Evolutionary conservation across 2,797 vertebrate genomes (phyloP).

Genomic region (Sandelia bainsii): DNA sequence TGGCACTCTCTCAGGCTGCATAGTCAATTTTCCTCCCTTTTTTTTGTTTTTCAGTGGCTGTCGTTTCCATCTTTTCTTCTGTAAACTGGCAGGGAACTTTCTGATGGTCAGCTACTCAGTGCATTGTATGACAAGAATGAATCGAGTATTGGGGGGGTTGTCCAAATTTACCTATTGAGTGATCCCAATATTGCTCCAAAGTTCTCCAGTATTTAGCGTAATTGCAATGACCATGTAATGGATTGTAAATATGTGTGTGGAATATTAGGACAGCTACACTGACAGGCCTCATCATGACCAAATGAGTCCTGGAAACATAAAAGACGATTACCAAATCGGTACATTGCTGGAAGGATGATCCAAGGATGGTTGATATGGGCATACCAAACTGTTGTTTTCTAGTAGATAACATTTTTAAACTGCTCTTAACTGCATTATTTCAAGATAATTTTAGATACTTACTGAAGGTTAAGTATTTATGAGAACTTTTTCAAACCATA

Average conservation of each 20-base stretch:
- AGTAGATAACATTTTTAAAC: neutral
- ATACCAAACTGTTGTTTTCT: neutral
- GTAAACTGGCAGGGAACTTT: neutral
- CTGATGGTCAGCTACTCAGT: neutral
- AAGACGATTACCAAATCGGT: neutral
- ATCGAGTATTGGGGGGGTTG: neutral
- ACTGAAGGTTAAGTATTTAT: constrained; percentile 6
- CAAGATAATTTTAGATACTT: constrained; percentile 23
- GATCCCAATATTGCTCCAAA: neutral
- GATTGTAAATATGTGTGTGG: neutral
- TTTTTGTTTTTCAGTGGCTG: neutral
- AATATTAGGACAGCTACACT: neutral
- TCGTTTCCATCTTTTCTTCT: neutral
- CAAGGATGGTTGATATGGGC: neutral
- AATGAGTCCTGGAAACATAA: neutral
- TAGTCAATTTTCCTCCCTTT: neutral
- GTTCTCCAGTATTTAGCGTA: neutral
- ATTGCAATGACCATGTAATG: neutral
- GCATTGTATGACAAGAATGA: neutral
- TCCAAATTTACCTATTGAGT: constrained; percentile 24
- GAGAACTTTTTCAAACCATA: constrained; percentile 34
- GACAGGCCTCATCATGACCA: neutral
- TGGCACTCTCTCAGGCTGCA: constrained; percentile 47
- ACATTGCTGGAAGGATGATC: neutral
- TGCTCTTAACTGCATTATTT: constrained; percentile 3